Base-by-base conservation (phyloP, 2,797 vertebrate species). In the Eurystomus glaucurus region DNA sequence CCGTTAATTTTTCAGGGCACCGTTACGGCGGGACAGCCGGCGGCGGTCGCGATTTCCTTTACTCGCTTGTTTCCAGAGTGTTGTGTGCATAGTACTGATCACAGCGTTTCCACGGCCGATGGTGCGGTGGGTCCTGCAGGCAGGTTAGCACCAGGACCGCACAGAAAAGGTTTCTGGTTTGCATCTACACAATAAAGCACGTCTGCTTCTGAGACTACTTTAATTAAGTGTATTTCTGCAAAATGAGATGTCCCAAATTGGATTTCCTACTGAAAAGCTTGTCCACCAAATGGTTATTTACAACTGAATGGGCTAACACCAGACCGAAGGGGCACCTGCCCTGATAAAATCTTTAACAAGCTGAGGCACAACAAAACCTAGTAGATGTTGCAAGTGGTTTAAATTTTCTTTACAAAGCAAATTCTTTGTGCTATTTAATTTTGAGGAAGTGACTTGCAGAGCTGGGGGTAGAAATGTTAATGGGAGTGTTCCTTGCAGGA, bases 401-500 rank as follows among this genome's bases (percentile, higher is more conserved):
- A 22, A 21, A 28, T 70, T 72, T 70, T 88, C 79, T 39, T 84
- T 51, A 57, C 81, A 55, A 58, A 70, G 33, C 26, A 14, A 31
- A 20, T 94, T 78, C 18, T 70, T 78, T 26, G 62, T 33, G 54
- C 29, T 51, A 1, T 43, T 93, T 72, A 21, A 85, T 78, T 91
- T 14, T n/a, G 78, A 86, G 70, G 70, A 93, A 89, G 31, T 52
- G 83, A 77, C 74, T 82, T 74, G 55, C 28, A 65, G 88, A 88
- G 80, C 54, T 45, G 82, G 52, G 48, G 43, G 13, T 7, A 64
- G 33, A 89, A 90, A 85, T 33, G 66, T 50, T 54, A 57, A 77
- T 37, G 58, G 39, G 1, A 21, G 4, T 6, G 17, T 23, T 85
- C 71, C 61, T 85, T 25, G 23, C 72, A 50, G 15, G n/a, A 46